Evolutionary conservation across 2,113 vertebrate species (phyloP).

Genomic region (Phaetusa simplex): DNA sequence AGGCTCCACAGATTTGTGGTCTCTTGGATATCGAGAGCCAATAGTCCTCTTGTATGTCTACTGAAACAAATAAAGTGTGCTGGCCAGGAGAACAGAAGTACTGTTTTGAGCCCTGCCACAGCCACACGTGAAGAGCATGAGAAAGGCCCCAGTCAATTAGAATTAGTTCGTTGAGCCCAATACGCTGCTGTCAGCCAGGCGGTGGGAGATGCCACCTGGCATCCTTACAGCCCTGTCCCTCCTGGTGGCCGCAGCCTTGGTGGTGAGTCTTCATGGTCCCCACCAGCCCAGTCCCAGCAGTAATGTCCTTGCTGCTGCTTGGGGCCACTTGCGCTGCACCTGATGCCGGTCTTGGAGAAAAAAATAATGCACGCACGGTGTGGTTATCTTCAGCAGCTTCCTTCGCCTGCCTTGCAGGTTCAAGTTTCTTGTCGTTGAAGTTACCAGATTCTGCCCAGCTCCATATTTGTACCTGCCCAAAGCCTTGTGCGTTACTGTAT

Average conservation of each 20-base stretch:
- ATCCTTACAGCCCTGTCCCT: neutral
- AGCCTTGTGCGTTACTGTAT: neutral
- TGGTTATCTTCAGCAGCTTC: neutral
- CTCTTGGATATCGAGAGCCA: neutral
- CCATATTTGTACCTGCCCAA: neutral
- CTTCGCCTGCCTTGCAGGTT: neutral
- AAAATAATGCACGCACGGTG: accelerated
- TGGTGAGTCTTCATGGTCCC: neutral
- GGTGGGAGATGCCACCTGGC: neutral
- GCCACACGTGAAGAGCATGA: neutral
- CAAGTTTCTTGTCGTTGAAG: neutral
- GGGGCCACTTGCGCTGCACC: neutral
- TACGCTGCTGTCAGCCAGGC: neutral
- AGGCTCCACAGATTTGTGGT: neutral
- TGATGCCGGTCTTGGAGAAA: neutral
- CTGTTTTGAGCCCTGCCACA: neutral
- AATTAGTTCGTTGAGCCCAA: neutral
- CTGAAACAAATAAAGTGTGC: neutral
- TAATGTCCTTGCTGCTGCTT: neutral
- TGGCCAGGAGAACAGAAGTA: accelerated
- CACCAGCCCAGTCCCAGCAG: neutral
- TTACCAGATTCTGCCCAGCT: neutral
- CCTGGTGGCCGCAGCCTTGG: neutral
- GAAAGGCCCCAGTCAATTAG: neutral
- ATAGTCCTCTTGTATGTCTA: neutral